Base-by-base conservation (phyloP, 2,113 vertebrate genomes). In the Myrmecophaga tridactyla region DNA sequence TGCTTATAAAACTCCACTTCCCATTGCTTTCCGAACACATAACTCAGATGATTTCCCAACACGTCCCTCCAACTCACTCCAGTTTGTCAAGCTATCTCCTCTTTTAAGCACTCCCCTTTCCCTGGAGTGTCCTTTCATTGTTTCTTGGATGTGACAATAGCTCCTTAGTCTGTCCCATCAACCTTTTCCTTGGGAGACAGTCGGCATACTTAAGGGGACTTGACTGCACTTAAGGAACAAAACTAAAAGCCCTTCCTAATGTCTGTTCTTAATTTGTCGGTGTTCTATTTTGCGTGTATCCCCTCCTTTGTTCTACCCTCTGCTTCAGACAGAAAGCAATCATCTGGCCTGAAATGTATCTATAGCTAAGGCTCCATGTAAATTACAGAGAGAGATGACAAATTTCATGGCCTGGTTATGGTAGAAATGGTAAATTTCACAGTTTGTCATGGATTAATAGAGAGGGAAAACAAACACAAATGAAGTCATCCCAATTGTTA, bases 391-490 rank as follows among this genome's bases (percentile, higher is more conserved):
- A 96, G 90, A 98, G 97, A 97, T 31, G 46, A 98, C 86, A 98
- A 95, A 97, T 96, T 97, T 97, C 96, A 97, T 95, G 90, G 97
- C 53, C 69, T 43, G 94, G 87, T 91, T 98, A 98, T 94, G 90
- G 96, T 97, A 97, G 98, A 97, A 98, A 97, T 69, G 90, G 93
- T 78, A 97, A 91, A 98, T 98, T 98, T 98, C 97, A 94, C 97
- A 97, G 95, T 98, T 98, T 97, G 94, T 98, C 98, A 97, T 87
- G 97, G 96, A 96, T 96, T 98, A 98, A 98, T 95, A 95, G 96
- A 97, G 98, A 97, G 96, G 70, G 81, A 98, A 98, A 98, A 98
- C 97, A 98, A 98, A 98, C 93, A 97, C 96, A 98, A 97, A 98
- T 96, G 97, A 98, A 98, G 95, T 97, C 97, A 97, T 97, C 96